Evolutionary conservation across 2,797 vertebrate genomes (phyloP).

Genomic region (Lophura swinhoii): DNA sequence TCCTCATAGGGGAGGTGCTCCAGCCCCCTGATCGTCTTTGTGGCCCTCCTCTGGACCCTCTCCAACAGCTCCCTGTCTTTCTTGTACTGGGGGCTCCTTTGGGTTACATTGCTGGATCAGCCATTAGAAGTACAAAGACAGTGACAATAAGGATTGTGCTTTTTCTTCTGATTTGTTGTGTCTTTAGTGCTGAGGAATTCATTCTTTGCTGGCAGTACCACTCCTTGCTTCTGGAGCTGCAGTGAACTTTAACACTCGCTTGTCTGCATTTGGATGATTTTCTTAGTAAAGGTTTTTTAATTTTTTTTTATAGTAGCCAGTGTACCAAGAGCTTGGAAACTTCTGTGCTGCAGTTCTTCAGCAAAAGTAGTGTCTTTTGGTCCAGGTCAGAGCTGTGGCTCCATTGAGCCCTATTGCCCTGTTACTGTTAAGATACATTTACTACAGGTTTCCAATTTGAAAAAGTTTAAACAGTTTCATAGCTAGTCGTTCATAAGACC

Average conservation of each 20-base stretch:
- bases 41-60: no score
- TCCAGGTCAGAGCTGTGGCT: background rate
- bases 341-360: background rate
- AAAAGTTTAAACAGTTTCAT: background rate
- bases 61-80: no score
- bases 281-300: background rate
- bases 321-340: background rate
- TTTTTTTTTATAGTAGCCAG: background rate
- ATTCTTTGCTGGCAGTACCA: background rate
- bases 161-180: background rate
- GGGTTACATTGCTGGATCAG: background rate
- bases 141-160: accelerated
- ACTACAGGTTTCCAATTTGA: background rate
- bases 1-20: no score
- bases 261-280: background rate
- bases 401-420: background rate
- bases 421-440: background rate
- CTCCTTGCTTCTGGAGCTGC: background rate
- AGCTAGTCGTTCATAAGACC: background rate
- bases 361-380: background rate
- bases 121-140: background rate
- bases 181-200: background rate
- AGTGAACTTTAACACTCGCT: background rate
- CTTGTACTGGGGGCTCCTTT: background rate
- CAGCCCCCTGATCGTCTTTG: no score